These are phyloP conservation scores for Hydropsyche betteni DNA, from an alignment of 2,888 invertebrate genomes.

Conservation along the genomic window DNA sequence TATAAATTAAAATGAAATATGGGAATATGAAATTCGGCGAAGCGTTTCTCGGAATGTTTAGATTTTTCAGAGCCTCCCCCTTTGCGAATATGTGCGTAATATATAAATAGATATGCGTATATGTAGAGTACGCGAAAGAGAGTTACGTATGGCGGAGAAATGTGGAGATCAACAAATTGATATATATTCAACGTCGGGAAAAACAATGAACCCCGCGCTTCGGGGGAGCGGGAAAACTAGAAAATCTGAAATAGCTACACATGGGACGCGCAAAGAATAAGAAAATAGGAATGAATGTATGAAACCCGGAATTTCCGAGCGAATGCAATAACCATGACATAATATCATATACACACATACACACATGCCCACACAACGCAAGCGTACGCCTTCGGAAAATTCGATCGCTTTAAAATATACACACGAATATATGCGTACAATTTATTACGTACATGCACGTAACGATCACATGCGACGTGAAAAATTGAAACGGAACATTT, in stretches of 20 bases:
- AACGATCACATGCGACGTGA: no score
- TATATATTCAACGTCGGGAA: conserved; percentile 32
- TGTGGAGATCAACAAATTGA: conserved; percentile 33
- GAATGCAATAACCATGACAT: conserved; percentile 33
- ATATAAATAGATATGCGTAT: neutral
- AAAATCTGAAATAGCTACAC: conserved; percentile 33
- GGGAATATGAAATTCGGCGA: no score
- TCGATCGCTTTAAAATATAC: conserved; percentile 4
- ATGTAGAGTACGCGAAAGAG: conserved; percentile 12
- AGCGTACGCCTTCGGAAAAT: no score
- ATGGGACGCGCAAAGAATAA: conserved; percentile 33
- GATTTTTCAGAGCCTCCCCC: no score
- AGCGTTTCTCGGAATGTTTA: no score
- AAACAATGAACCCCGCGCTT: conserved; percentile 7
- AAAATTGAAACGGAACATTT: neutral
- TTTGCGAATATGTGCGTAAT: no score
- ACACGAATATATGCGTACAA: neutral
- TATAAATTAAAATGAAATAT: no score
- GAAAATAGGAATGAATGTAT: conserved; percentile 32
- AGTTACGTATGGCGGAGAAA: conserved; percentile 20
- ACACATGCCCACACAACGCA: neutral
- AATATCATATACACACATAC: conserved; percentile 20
- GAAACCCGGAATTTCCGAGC: conserved; percentile 32
- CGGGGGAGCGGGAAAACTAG: conserved; percentile 13
- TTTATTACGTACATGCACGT: no score